A percentile compares a stretch with the other conserved stretches of the same genome.
Conservation (phyloP, 2,113 vertebrate species). For the Cyprinodon brontotheroides region DNA sequence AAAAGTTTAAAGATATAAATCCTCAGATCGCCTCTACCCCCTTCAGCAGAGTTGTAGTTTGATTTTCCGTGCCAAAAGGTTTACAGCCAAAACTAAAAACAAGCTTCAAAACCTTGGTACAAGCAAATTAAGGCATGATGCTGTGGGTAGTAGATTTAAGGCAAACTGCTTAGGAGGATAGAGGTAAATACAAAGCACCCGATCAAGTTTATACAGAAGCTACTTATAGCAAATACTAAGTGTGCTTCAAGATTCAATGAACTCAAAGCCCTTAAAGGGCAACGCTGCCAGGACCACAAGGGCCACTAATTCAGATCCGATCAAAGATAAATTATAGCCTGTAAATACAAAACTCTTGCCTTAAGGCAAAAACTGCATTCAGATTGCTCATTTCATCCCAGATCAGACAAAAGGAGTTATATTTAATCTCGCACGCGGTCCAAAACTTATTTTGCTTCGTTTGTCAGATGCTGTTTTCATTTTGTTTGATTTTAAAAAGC, state of each 20-base stretch:
- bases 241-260: slow-evolving; percentile 33
- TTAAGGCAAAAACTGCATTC: slow-evolving; percentile 12
- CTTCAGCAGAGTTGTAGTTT: slow-evolving; percentile 28
- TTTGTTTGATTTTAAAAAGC: slow-evolving; percentile 34
- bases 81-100: slow-evolving; percentile 33
- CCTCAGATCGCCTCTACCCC: neutral
- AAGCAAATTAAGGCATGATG: slow-evolving; percentile 50
- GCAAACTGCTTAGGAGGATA: slow-evolving; percentile 28
- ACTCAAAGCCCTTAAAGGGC: slow-evolving; percentile 20
- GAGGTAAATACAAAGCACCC: slow-evolving; percentile 35
- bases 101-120: slow-evolving; percentile 35
- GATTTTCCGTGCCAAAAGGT: slow-evolving; percentile 28
- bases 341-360: slow-evolving; percentile 37
- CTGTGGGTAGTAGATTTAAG: slow-evolving; percentile 46
- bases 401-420: slow-evolving; percentile 25
- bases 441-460: slow-evolving; percentile 32
- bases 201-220: slow-evolving; percentile 25
- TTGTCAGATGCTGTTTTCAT: slow-evolving; percentile 13
- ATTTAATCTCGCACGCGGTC: slow-evolving; percentile 17
- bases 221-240: slow-evolving; percentile 36
- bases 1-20: slow-evolving; percentile 8
- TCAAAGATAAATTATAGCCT: slow-evolving; percentile 45
- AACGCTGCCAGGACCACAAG: neutral
- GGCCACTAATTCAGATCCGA: slow-evolving; percentile 42
- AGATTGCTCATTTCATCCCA: slow-evolving; percentile 24